These are phyloP conservation scores for Nycticebus coucang DNA, from an alignment of 2,113 vertebrate species.

Conservation along the genomic window DNA sequence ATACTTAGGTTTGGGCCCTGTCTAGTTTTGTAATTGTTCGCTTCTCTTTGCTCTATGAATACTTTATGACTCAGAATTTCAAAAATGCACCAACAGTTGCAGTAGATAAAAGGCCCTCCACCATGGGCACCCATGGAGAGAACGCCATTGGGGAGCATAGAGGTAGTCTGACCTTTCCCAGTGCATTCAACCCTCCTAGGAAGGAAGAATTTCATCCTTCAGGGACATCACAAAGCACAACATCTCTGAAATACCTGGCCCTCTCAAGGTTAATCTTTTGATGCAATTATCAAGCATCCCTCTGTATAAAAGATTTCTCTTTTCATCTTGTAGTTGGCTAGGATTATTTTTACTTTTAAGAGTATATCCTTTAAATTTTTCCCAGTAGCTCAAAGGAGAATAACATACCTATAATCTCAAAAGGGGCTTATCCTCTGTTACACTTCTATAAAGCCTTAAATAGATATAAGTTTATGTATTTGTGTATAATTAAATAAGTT, in stretches of 20 bases:
- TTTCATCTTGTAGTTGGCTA: not conserved
- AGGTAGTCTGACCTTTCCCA: constrained; percentile 61
- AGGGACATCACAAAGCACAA: not conserved
- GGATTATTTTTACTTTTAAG: not conserved
- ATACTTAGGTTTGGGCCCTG: not conserved
- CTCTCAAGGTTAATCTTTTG: not conserved
- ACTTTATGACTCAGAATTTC: constrained; percentile 76
- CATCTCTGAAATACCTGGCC: not conserved
- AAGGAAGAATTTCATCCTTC: constrained; percentile 32
- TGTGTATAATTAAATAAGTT: constrained; percentile 16
- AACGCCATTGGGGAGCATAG: constrained; percentile 25
- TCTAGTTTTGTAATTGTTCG: constrained; percentile 67
- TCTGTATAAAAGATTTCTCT: not conserved
- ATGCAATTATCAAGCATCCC: not conserved
- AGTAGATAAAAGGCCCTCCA: constrained; percentile 66
- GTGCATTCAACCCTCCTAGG: not conserved
- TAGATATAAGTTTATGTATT: not conserved
- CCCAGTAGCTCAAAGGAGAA: not conserved
- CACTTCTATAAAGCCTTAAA: not conserved
- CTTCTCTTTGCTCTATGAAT: constrained; percentile 70
- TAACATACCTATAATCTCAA: not conserved
- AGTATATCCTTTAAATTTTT: not conserved
- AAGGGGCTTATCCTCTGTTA: not conserved
- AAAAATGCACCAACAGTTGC: constrained; percentile 64
- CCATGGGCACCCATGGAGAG: constrained; percentile 45